Conservation (phyloP, 1,140 invertebrate species). For the Geopemphigus sp. region DNA sequence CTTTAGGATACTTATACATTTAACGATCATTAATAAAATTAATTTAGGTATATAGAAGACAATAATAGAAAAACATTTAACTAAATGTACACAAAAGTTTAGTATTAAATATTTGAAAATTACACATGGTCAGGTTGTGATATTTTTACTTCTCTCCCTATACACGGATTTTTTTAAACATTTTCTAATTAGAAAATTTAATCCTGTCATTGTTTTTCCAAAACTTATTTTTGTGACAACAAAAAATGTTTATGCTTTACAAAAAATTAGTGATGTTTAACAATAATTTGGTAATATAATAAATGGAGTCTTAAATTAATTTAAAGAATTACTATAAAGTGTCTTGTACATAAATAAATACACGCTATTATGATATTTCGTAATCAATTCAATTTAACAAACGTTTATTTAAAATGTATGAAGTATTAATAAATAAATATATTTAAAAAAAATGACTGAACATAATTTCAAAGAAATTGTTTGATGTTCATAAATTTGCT, state of each 20-base stretch:
- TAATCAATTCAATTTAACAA: not conserved
- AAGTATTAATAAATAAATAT: conserved; percentile 6
- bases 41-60: conserved; percentile 21
- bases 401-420: not conserved
- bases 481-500: not conserved
- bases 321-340: not conserved
- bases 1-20: not conserved
- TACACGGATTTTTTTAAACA: not conserved
- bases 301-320: not conserved
- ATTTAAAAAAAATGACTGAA: conserved; percentile 31
- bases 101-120: not conserved
- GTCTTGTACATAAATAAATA: not conserved
- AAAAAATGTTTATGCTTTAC: not conserved
- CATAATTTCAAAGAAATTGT: not conserved
- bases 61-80: conserved; percentile 16
- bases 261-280: not conserved
- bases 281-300: not conserved
- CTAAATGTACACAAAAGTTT: not conserved
- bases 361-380: not conserved
- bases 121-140: conserved; percentile 33
- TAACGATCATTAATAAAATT: not conserved
- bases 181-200: not conserved
- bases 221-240: not conserved
- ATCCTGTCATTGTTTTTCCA: not conserved
- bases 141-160: conserved; percentile 13